Evolutionary conservation across 1,140 invertebrate genomes (phyloP).

Genomic region (Neoseiulus cucumeris): DNA sequence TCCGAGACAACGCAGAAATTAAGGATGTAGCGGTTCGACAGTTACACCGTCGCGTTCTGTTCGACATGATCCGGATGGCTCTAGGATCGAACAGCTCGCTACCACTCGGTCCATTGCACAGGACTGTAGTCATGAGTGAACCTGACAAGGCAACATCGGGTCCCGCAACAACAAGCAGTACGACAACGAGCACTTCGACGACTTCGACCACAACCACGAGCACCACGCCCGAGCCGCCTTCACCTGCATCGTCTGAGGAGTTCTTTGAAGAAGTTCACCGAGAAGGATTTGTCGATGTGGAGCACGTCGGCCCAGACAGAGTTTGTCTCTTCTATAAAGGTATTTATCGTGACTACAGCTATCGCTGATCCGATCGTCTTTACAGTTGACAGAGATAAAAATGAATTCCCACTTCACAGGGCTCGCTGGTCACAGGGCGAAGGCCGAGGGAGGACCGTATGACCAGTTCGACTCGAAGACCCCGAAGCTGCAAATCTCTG

Average conservation of each 20-base stretch:
- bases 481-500: not conserved
- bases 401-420: too few relatives aligned
- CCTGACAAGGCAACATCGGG: not conserved
- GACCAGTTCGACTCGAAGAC: not conserved
- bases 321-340: constrained; percentile 1
- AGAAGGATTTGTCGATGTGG: not conserved
- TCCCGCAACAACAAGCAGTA: not conserved
- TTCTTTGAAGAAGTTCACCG: constrained; percentile 2
- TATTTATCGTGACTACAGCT: too few relatives aligned
- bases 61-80: constrained; percentile 1
- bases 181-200: not conserved
- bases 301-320: not conserved
- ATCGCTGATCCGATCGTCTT: too few relatives aligned
- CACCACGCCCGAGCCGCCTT: not conserved
- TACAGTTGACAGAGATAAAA: too few relatives aligned
- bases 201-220: not conserved
- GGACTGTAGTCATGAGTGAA: not conserved
- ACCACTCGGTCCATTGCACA: not conserved
- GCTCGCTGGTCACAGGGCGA: not conserved
- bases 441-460: not conserved
- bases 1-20: not conserved
- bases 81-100: not conserved
- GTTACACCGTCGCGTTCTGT: not conserved
- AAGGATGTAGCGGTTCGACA: not conserved
- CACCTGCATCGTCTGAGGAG: not conserved